Conservation (phyloP, 2,888 invertebrate genomes). For the Chrysolina haemoptera region DNA sequence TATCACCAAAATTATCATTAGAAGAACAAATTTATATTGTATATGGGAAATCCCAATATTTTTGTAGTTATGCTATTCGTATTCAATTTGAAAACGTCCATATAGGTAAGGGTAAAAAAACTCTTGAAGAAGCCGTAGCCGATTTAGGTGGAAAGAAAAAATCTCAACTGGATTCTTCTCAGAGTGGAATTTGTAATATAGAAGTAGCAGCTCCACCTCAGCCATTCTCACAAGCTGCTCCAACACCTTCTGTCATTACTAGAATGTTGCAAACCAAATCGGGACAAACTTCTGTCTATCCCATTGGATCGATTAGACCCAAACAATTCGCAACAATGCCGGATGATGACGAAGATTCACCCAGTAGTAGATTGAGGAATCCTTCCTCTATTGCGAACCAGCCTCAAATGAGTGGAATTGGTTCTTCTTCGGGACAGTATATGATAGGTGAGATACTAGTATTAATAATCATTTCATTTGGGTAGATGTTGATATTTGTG, state of each 20-base stretch:
- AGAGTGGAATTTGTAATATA: conserved; percentile 56
- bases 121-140: conserved; percentile 69
- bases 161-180: conserved; percentile 28
- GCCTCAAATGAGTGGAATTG: conserved; percentile 27
- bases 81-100: conserved; percentile 20
- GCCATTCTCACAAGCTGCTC: conserved; percentile 71
- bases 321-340: conserved; percentile 63
- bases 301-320: conserved; percentile 60
- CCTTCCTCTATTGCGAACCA: conserved; percentile 21
- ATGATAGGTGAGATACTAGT: conserved; percentile 48
- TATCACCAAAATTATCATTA: too few species aligned
- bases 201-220: conserved; percentile 71
- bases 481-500: background rate
- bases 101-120: conserved; percentile 65
- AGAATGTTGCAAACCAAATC: conserved; percentile 73
- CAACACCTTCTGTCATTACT: conserved; percentile 75
- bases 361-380: conserved; percentile 16
- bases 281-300: conserved; percentile 54
- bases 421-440: conserved; percentile 51
- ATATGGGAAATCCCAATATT: too few species aligned
- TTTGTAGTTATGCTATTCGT: background rate
- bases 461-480: background rate
- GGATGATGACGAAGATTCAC: conserved; percentile 56
- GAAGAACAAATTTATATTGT: too few species aligned
- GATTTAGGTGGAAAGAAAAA: conserved; percentile 71